A percentile compares a stretch with the other conserved stretches of the same genome.
Evolutionary conservation across 2,888 invertebrate species (phyloP).

Genomic region (Meiosimyza decipiens): DNA sequence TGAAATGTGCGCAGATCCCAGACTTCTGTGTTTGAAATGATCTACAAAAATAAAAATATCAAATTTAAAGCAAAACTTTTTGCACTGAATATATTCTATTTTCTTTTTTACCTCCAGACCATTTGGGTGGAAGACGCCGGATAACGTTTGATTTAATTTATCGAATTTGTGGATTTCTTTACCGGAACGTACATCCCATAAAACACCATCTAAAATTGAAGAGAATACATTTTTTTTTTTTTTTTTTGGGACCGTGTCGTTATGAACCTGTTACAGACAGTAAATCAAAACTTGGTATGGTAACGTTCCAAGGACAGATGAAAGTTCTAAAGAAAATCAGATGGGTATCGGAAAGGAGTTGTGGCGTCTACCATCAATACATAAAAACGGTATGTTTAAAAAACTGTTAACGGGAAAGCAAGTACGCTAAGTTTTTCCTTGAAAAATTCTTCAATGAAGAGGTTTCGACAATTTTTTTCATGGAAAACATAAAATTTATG

Average conservation of each 20-base stretch:
- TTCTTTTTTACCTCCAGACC: constrained; percentile 80
- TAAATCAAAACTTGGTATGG: too few species aligned
- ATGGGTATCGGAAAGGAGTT: too few species aligned
- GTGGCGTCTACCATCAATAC: too few species aligned
- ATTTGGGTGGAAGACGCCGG: constrained; percentile 96
- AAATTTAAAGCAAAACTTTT: background rate
- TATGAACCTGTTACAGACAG: too few species aligned
- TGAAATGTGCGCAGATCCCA: constrained; percentile 98
- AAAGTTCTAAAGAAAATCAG: too few species aligned
- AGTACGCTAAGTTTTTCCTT: too few species aligned
- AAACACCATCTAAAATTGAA: constrained; percentile 80
- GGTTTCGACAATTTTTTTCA: too few species aligned
- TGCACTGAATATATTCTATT: background rate
- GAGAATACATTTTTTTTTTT: background rate
- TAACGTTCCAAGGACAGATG: too few species aligned
- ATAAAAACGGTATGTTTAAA: too few species aligned
- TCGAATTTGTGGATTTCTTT: constrained; percentile 96
- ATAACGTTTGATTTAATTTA: constrained; percentile 93
- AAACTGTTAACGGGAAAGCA: too few species aligned
- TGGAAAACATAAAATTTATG: too few species aligned
- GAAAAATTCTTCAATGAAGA: too few species aligned
- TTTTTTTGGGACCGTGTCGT: background rate
- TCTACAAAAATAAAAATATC: constrained; percentile 66
- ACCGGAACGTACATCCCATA: constrained; percentile 91
- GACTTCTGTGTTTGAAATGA: constrained; percentile 97